Conservation (phyloP, 1,140 invertebrate genomes). For the Drosophila lowei region DNA sequence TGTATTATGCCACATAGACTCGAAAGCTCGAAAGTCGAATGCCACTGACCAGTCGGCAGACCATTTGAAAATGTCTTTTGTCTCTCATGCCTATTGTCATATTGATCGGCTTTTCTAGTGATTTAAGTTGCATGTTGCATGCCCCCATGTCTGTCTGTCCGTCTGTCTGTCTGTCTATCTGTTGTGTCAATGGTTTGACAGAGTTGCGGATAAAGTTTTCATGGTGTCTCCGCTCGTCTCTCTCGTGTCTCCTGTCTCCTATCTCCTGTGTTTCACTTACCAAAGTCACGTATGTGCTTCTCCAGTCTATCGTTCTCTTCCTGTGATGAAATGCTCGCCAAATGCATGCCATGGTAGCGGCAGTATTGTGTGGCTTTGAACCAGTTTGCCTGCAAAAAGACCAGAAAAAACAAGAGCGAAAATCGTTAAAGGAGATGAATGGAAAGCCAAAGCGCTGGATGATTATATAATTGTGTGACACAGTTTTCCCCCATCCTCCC, state of each 20-base stretch:
- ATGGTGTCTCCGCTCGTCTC: constrained; percentile 7
- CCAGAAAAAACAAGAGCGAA: neutral
- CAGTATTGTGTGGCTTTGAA: constrained; percentile 95
- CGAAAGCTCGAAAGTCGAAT: neutral
- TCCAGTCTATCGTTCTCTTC: constrained; percentile 94
- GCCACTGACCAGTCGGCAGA: constrained; percentile 25
- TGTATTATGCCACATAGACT: constrained; percentile 72
- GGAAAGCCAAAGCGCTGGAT: constrained; percentile 27
- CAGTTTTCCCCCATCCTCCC: constrained; percentile 16
- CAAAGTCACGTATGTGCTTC: constrained; percentile 92
- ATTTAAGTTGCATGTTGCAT: constrained; percentile 45
- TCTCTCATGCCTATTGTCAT: constrained; percentile 41
- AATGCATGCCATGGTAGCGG: constrained; percentile 95
- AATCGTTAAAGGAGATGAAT: constrained; percentile 15
- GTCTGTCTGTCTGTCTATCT: neutral
- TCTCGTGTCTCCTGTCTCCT: neutral
- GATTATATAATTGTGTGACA: constrained; percentile 54
- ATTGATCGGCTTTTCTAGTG: constrained; percentile 53
- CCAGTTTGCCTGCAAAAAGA: constrained; percentile 91
- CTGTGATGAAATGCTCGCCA: constrained; percentile 93
- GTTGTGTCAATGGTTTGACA: constrained; percentile 10
- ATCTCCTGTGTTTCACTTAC: constrained; percentile 82
- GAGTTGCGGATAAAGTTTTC: constrained; percentile 6
- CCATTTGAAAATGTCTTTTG: constrained; percentile 28
- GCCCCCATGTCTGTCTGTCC: neutral